Evolutionary conservation across 2,113 vertebrate genomes (phyloP), one percentile per base, ranked within the genome.

Genomic region (Pyrgilauda ruficollis): DNA sequence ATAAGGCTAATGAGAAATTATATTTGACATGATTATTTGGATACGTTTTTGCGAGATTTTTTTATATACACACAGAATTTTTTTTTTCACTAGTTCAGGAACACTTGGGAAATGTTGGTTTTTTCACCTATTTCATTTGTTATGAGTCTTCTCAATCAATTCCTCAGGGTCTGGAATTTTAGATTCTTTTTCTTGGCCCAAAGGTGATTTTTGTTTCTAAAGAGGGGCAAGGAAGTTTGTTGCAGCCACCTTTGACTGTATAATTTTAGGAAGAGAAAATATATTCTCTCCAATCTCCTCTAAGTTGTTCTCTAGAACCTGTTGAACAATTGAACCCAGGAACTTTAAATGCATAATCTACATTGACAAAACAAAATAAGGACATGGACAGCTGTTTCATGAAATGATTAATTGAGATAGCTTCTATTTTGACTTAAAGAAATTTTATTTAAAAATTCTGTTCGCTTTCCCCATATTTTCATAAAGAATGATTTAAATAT

Each of bases 1-100:
- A 84, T 92, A 96, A 96, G 68, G 81, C 64, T 96, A 98, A 94
- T 84, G 77, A 96, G 92, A 97, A 95, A 94, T 92, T 92, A 72
- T 84, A 95, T 96, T 96, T 96, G 92, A 97, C 68, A 87, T 74
- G 41, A 52, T 72, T 96, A 96, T 94, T 95, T 82, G 72, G 82
- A 86, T 76, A 94, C 61, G 22, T 49, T 87, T 93, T 89, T 86
- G 15, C 12, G 80, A 72, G 15, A 10, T 20, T 49, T 87, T 86
- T 93, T 95, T n/a, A 76, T 33, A 89, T 39, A 44, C 11, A 59
- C n/a, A 47, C 1, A 56, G 15, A 68, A 3, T 23, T 58, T 59
- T 7, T 67, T 88, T 75, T 85, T 68, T 24, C 39, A 37, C 37
- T 87, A 44, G 33, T 83, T 91, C 49, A 72, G n/a, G 13, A 90